Percentiles rank a stretch among this genome's conserved stretches.
Conservation (phyloP, 2,888 invertebrate species). For the Chaitophorus viminalis region DNA sequence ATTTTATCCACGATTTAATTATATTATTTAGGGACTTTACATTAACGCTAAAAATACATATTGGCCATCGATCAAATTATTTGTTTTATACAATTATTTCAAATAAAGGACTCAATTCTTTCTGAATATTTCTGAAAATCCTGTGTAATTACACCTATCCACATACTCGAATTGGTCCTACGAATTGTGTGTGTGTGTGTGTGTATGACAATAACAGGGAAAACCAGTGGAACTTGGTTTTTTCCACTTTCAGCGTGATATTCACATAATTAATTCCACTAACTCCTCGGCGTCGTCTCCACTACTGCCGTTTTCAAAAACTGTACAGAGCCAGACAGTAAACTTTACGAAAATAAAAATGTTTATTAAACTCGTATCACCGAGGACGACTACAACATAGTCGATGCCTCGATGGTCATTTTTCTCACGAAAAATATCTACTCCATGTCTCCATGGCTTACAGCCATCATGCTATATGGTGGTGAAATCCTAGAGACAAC, state of each 20-base stretch:
- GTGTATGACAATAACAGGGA: background rate
- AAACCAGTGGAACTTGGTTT: background rate
- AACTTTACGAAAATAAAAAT: constrained; percentile 20
- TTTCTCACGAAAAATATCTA: background rate
- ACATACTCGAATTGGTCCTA: background rate
- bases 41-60: too few species aligned
- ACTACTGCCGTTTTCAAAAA: background rate
- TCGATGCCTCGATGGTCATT: background rate
- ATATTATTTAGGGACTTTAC: too few species aligned
- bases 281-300: constrained; percentile 9
- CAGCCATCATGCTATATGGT: background rate
- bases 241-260: background rate
- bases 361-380: constrained; percentile 26
- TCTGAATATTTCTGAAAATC: background rate
- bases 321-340: background rate
- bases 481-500: background rate
- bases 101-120: too few species aligned
- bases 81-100: too few species aligned
- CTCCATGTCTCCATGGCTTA: background rate
- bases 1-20: too few species aligned
- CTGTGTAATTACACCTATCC: background rate
- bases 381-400: background rate
- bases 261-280: constrained; percentile 2
- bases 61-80: too few species aligned
- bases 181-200: background rate